Percentiles rank a stretch among this genome's conserved stretches.
These are phyloP conservation scores for Ahaetulla prasina DNA, from an alignment of 2,113 vertebrate genomes.

Conservation along the genomic window DNA sequence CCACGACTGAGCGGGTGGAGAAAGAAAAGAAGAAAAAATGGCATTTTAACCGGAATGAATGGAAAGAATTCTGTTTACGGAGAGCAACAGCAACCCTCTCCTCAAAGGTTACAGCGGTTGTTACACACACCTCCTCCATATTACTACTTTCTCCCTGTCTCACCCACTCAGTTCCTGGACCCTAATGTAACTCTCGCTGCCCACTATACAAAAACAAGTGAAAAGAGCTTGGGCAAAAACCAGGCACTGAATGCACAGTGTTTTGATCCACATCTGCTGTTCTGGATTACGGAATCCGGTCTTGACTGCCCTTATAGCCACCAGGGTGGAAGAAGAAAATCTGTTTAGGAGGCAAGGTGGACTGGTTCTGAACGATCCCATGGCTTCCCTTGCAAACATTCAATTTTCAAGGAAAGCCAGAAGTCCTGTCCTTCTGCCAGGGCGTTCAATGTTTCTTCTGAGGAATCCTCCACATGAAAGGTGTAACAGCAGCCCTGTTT, in stretches of 20 bases:
- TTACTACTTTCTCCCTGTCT: background rate
- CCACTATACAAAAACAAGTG: background rate
- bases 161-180: no score
- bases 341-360: background rate
- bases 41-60: background rate
- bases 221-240: background rate
- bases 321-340: background rate
- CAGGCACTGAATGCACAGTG: background rate
- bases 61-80: accelerated
- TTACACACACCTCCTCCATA: background rate
- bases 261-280: background rate
- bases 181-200: background rate
- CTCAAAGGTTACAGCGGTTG: background rate
- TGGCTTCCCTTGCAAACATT: background rate
- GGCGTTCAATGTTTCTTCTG: background rate
- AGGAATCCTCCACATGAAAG: background rate
- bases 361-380: background rate
- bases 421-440: background rate
- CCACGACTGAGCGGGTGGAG: slow-evolving; percentile 72
- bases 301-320: background rate
- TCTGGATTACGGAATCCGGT: background rate
- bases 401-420: background rate
- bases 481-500: background rate
- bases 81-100: no score
- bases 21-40: background rate